Evolutionary conservation across 2,888 invertebrate genomes (phyloP).

Genomic region (Lithosia quadra): DNA sequence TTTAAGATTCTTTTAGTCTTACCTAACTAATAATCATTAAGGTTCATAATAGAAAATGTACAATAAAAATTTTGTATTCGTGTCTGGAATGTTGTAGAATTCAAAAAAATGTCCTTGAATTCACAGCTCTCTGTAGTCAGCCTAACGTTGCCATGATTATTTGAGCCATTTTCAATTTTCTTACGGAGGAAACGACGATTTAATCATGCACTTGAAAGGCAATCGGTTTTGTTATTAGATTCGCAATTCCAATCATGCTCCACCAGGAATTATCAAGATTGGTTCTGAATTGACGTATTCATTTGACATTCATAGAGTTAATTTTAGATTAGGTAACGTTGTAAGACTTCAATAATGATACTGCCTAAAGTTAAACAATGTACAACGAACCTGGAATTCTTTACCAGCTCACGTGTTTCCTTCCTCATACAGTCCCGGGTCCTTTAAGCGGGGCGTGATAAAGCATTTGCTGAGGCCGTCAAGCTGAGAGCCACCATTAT

Average conservation of each 20-base stretch:
- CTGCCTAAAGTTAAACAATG: too few species aligned
- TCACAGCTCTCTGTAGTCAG: background rate
- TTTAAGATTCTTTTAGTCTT: background rate
- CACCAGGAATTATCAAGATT: slow-evolving; percentile 11
- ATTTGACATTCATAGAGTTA: background rate
- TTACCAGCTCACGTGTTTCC: too few species aligned
- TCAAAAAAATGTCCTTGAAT: background rate
- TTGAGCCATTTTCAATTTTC: slow-evolving; percentile 17
- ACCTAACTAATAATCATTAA: background rate
- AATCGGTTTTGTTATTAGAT: slow-evolving; percentile 21
- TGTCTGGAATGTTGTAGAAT: background rate
- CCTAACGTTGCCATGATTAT: background rate
- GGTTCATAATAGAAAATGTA: background rate
- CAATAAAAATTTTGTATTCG: background rate
- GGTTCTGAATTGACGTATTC: slow-evolving; percentile 4
- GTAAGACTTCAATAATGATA: too few species aligned
- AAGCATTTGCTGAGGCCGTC: too few species aligned
- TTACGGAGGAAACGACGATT: slow-evolving; percentile 15
- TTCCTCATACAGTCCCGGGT: too few species aligned
- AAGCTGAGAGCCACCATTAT: too few species aligned
- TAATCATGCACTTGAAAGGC: slow-evolving; percentile 20
- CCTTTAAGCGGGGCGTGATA: too few species aligned
- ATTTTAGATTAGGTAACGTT: background rate
- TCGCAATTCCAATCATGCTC: slow-evolving; percentile 11
- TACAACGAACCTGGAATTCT: too few species aligned